Conservation (phyloP, 1,140 invertebrate species). For the Ooceraea biroi region DNA sequence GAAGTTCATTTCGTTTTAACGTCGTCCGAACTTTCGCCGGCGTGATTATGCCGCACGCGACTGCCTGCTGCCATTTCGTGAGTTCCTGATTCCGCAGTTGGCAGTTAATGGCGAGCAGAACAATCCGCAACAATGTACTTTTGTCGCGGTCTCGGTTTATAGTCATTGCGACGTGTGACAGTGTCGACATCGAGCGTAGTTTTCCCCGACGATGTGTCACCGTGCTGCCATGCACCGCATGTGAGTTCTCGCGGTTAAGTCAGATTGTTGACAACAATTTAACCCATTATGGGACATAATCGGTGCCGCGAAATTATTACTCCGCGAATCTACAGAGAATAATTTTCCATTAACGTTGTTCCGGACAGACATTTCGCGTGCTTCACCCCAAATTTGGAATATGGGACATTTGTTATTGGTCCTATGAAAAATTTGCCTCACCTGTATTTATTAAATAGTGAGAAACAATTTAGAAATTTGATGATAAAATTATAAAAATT, state of each 20-base stretch:
- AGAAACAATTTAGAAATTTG: neutral
- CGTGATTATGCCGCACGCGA: neutral
- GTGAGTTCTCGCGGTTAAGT: neutral
- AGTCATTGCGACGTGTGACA: conserved; percentile 1
- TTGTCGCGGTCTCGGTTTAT: conserved; percentile 24
- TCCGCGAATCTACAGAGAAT: neutral
- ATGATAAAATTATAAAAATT: neutral
- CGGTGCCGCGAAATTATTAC: conserved; percentile 7
- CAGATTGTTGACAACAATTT: conserved; percentile 36
- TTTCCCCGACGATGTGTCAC: conserved; percentile 19
- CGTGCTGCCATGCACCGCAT: neutral
- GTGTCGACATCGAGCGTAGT: conserved; percentile 1
- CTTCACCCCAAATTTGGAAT: neutral
- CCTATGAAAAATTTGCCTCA: neutral
- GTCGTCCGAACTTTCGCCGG: conserved; percentile 42
- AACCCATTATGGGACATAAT: conserved; percentile 13
- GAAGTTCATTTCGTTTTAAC: conserved; percentile 59
- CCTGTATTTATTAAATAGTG: neutral
- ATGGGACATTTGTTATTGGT: neutral
- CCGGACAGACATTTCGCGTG: neutral
- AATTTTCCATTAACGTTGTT: conserved; percentile 17
- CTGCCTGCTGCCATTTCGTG: conserved; percentile 29
- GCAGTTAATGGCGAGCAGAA: conserved; percentile 32
- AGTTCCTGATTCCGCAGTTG: conserved; percentile 66
- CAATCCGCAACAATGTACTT: conserved; percentile 25